Base-by-base conservation (phyloP, 2,797 vertebrate genomes). In the Pseudochirops cupreus region DNA sequence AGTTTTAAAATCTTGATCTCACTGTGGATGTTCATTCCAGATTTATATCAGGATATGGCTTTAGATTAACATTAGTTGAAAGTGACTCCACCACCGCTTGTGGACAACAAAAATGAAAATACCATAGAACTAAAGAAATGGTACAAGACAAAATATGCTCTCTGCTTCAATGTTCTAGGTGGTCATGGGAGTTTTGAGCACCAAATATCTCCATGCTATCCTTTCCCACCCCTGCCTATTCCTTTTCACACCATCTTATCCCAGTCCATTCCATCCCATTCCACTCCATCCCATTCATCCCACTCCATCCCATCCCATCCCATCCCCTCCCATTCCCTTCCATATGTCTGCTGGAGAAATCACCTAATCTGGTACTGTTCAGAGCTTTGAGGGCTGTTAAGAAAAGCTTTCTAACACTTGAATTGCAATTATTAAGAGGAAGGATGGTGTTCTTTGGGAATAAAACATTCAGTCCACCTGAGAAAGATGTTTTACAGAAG, bases 401-500 rank as follows among this genome's bases (percentile, higher is more conserved):
- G 94, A 95, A 94, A 95, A 53, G 29, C 50, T 54, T 95, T 91
- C 94, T 94, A 56, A 54, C 6, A 1, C 39, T 94, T 91, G 92
- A 93, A 54, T 91, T 93, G 95, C 90, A 96, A 54, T 55, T 96
- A 97, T 97, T 59, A 67, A 18, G 92, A 91, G 93, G 58, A 31
- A 67, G 0, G 0, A 93, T 92, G 62, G 56, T 59, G 57, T 56
- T 67, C 92, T 92, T 89, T 21, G 9, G 93, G 93, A 95, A 96
- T 33, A 93, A 91, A 58, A 82, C 50, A 82, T 56, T 46, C 62
- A 93, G 33, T 95, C 93, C n/a, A 52, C 6, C 59, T 93, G 55
- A 95, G 55, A 50, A 3, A 93, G 90, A 97, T 97, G 95, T 82
- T 82, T 96, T 98, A 93, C 93, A 95, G 91, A 96, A 62, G n/a